Evolutionary conservation across 2,888 invertebrate genomes (phyloP).

Genomic region (Salticus scenicus): DNA sequence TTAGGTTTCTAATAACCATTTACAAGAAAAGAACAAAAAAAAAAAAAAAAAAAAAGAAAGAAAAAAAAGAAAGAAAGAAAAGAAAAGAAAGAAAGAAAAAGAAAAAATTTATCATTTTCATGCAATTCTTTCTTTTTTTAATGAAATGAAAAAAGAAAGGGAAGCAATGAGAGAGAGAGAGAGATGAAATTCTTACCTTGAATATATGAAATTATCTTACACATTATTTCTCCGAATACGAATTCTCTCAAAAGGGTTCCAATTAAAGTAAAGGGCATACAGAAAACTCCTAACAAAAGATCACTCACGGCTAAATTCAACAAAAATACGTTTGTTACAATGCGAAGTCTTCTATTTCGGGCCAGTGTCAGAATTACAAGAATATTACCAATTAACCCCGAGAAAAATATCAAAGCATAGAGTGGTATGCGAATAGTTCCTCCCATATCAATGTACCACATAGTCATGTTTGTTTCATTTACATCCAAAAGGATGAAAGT

Average conservation of each 20-base stretch:
- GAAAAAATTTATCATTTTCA: too few relatives aligned
- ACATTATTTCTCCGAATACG: slow-evolving; percentile 85
- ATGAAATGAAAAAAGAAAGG: too few relatives aligned
- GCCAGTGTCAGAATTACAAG: slow-evolving; percentile 77
- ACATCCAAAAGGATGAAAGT: not conserved
- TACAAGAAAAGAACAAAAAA: too few relatives aligned
- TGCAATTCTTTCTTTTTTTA: too few relatives aligned
- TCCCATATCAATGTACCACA: slow-evolving; percentile 36
- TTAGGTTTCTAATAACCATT: too few relatives aligned
- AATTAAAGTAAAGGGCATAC: slow-evolving; percentile 87
- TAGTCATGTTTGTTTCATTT: not conserved
- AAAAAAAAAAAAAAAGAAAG: too few relatives aligned
- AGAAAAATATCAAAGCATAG: slow-evolving; percentile 49
- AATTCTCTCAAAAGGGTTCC: slow-evolving; percentile 85
- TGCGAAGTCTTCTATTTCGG: slow-evolving; percentile 78
- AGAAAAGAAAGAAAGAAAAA: too few relatives aligned
- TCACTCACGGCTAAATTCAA: slow-evolving; percentile 81
- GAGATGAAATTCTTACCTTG: slow-evolving; percentile 83
- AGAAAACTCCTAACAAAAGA: slow-evolving; percentile 86
- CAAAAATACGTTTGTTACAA: slow-evolving; percentile 79
- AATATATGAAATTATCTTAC: slow-evolving; percentile 86
- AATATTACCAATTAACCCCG: slow-evolving; percentile 75
- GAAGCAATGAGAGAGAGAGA: too few relatives aligned
- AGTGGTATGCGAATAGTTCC: slow-evolving; percentile 42
- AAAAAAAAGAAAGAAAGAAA: too few relatives aligned